These are phyloP conservation scores for Festucalex cinctus DNA, from an alignment of 2,113 vertebrate species.

Conservation along the genomic window DNA sequence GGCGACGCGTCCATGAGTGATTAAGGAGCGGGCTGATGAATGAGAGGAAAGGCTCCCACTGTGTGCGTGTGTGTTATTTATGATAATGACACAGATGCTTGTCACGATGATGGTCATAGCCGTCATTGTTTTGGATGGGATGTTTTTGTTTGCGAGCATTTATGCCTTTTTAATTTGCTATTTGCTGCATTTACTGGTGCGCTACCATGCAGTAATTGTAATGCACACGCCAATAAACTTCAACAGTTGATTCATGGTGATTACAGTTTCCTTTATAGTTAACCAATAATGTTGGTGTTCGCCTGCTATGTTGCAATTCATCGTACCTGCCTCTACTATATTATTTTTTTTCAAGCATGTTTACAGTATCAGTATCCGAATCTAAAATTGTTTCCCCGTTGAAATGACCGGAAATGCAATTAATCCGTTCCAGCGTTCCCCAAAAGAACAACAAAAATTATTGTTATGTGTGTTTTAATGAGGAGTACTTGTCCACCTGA, in stretches of 20 bases:
- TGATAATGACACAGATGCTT: conserved; percentile 36
- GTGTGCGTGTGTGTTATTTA: conserved; percentile 22
- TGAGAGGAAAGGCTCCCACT: conserved; percentile 41
- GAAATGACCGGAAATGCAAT: no score
- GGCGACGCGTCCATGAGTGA: conserved; percentile 53
- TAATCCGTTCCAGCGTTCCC: background rate
- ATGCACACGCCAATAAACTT: background rate
- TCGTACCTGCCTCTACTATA: background rate
- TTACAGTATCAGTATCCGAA: background rate
- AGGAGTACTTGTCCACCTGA: background rate
- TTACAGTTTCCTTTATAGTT: background rate
- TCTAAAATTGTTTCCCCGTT: background rate
- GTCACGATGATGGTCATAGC: conserved; percentile 41
- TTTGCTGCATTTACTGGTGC: background rate
- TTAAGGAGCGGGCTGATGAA: conserved; percentile 62
- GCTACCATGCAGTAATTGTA: background rate
- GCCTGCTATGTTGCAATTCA: background rate
- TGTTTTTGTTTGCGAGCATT: background rate
- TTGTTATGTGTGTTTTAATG: background rate
- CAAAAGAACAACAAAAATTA: background rate
- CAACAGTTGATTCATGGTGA: conserved; percentile 12
- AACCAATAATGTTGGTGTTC: background rate
- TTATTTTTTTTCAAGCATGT: background rate
- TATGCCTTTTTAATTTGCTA: background rate
- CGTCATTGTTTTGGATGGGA: conserved; percentile 12